Evolutionary conservation across 1,140 invertebrate species (phyloP), one percentile per base, ranked within the genome.

Genomic region (Apis laboriosa): DNA sequence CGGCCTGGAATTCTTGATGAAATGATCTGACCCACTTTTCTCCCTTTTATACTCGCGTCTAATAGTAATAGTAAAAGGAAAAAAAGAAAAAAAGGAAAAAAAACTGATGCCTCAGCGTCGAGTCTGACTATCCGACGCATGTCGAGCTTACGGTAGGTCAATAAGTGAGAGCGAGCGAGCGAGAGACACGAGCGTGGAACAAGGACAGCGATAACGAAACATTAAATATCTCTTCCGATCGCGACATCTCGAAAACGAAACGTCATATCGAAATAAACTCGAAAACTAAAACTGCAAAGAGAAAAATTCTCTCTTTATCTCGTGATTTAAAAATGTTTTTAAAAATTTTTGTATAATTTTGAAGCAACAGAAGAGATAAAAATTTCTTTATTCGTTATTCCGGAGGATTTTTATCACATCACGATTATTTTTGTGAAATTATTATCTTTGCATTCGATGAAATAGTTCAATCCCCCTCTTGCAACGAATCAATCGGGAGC

Each of bases 41-140:
- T 34, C 49, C 58, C 8, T 24, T 19, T 12, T 12, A 28, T 58
- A 55, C n/a, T 71, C n/a, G 1, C 49, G n/a, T 4, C 15, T 72
- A 72, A 15, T 72, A 28, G 8, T 34, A 72, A 51, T 55, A 28
- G n/a, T 34, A 21, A n/a, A 60, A 60, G 19, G 19, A 58, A 13
- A 21, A 43, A 60, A 43, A 75, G 24, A 60, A 73, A 8, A 4
- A 19, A 17, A 56, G 2, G 2, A 49, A 60, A 15, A 58, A 66
- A 53, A 64, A 77, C 49, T 17, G 74, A 24, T 64, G 60, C 64
- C 61, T 77, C 74, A 66, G 61, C 74, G 74, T 53, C 74, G 53
- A 17, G 1, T 2, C 15, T 51, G 43, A 64, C 58, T 51, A 53
- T 19, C 49, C 5, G 24, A 58, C 72, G 19, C 56, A 12, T 58